Conservation (phyloP, 53 echinoderm and acorn worm genomes). For the Hippasteria phrygiana region DNA sequence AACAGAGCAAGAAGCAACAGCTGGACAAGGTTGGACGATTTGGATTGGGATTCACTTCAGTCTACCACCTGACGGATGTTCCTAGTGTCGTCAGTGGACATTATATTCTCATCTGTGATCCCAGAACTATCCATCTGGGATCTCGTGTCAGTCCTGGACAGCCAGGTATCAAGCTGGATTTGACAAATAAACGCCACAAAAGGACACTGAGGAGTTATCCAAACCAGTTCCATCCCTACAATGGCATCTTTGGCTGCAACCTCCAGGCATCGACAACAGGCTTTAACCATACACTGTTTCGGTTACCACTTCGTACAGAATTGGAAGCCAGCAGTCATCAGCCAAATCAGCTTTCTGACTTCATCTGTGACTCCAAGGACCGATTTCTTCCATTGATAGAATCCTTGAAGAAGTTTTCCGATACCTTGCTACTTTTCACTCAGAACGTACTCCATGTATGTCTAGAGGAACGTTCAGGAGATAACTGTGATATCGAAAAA, state of each 20-base stretch:
- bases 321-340: slow-evolving; percentile 39
- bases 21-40: slow-evolving; percentile 87
- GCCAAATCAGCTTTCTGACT: slow-evolving; percentile 45
- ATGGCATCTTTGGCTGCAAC: slow-evolving; percentile 82
- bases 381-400: slow-evolving; percentile 62
- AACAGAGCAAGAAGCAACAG: slow-evolving; percentile 77
- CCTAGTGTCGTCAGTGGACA: slow-evolving; percentile 86
- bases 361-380: slow-evolving; percentile 49
- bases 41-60: slow-evolving; percentile 94
- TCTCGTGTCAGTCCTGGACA: slow-evolving; percentile 51
- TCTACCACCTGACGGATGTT: slow-evolving; percentile 93
- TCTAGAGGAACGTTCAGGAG: neutral
- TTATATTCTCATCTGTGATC: slow-evolving; percentile 82
- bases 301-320: slow-evolving; percentile 79
- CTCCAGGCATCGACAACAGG: slow-evolving; percentile 20
- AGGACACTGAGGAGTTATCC: slow-evolving; percentile 67
- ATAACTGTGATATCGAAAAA: neutral
- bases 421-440: slow-evolving; percentile 78
- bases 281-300: slow-evolving; percentile 75
- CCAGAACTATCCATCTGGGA: slow-evolving; percentile 78
- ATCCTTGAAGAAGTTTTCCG: slow-evolving; percentile 65
- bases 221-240: slow-evolving; percentile 86
- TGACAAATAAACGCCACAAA: slow-evolving; percentile 48
- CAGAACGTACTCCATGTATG: slow-evolving; percentile 65
- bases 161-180: slow-evolving; percentile 82